A percentile compares a stretch with the other conserved stretches of the same genome.
Conservation (phyloP, 1,140 invertebrate genomes). For the Galleria mellonella region DNA sequence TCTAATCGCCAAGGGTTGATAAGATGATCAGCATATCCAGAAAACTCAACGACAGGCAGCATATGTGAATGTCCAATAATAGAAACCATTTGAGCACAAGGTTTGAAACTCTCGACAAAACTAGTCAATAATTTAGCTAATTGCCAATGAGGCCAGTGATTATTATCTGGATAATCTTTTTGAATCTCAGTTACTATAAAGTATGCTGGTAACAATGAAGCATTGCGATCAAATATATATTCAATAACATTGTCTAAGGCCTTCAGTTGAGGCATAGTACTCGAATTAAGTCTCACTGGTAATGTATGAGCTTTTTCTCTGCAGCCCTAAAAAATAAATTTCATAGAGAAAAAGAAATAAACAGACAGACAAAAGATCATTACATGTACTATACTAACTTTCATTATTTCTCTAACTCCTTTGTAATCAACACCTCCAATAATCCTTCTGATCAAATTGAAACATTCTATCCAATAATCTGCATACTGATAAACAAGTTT, state of each 20-base stretch:
- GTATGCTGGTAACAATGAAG: conserved; percentile 93
- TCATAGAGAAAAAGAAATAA: background rate
- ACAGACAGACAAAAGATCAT: background rate
- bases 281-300: conserved; percentile 84
- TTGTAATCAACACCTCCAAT: conserved; percentile 96
- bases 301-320: conserved; percentile 90
- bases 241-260: conserved; percentile 87
- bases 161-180: conserved; percentile 88
- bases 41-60: conserved; percentile 93
- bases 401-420: conserved; percentile 93
- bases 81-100: conserved; percentile 95
- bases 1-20: conserved; percentile 95
- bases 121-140: conserved; percentile 88
- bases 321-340: conserved; percentile 77
- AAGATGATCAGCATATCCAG: conserved; percentile 90
- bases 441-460: conserved; percentile 88
- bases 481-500: conserved; percentile 84
- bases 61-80: conserved; percentile 92
- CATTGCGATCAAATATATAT: conserved; percentile 94
- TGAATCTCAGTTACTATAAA: conserved; percentile 96
- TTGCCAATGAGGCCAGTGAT: conserved; percentile 93
- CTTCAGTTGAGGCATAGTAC: conserved; percentile 85
- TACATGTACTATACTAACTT: conserved; percentile 71
- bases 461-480: conserved; percentile 92
- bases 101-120: conserved; percentile 94